Evolutionary conservation across 2,797 vertebrate genomes (phyloP).

Genomic region (Anisognathus igniventris): DNA sequence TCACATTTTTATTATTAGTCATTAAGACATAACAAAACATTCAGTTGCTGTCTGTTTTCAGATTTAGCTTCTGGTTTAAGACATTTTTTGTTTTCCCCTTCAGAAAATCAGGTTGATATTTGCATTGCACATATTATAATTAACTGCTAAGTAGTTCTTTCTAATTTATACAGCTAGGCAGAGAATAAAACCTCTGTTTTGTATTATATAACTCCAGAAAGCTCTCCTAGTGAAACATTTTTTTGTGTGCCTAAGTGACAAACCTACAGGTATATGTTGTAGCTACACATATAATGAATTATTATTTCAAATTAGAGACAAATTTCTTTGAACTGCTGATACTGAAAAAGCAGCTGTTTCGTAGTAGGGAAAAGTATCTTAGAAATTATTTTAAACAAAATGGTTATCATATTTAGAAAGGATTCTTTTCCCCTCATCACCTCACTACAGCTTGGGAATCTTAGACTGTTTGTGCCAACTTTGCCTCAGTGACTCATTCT

Average conservation of each 20-base stretch:
- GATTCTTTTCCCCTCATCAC: not conserved
- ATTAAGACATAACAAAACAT: not conserved
- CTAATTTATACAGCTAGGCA: not conserved
- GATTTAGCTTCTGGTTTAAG: constrained; percentile 19
- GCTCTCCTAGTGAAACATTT: not conserved
- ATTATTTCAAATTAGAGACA: not conserved
- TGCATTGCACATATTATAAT: not conserved
- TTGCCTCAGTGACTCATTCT: constrained; percentile 2
- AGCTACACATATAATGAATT: not conserved
- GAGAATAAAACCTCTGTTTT: not conserved
- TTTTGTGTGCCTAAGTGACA: not conserved
- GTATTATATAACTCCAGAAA: not conserved
- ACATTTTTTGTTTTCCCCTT: not conserved
- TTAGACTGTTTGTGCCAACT: not conserved
- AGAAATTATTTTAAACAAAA: not conserved
- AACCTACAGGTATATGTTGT: not conserved
- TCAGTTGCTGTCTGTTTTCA: constrained; percentile 30
- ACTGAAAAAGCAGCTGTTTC: not conserved
- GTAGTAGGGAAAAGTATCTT: not conserved
- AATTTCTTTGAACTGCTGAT: not conserved
- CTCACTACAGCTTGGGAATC: not conserved
- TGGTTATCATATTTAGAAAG: not conserved
- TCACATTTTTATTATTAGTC: not conserved
- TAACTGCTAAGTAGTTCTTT: not conserved
- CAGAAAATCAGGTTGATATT: constrained; percentile 25